These are phyloP conservation scores for Potamarius usumacintae DNA, from an alignment of 2,113 vertebrate species.

Conservation along the genomic window DNA sequence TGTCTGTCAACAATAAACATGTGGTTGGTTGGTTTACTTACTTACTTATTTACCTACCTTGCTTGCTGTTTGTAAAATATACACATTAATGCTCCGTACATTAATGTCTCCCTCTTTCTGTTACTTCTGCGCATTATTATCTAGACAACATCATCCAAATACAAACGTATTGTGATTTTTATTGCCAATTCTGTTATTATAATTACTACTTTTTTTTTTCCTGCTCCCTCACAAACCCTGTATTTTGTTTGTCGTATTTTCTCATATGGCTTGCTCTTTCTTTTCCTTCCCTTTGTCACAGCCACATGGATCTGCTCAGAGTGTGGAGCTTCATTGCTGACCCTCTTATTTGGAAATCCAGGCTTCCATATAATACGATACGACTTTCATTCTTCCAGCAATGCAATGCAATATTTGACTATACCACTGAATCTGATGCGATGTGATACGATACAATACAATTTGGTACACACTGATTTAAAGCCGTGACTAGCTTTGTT, in stretches of 20 bases:
- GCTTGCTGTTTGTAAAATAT: neutral
- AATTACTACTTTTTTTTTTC: neutral
- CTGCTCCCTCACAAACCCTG: neutral
- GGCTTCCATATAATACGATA: neutral
- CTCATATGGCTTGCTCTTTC: neutral
- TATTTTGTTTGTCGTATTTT: neutral
- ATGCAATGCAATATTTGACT: neutral
- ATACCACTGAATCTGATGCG: neutral
- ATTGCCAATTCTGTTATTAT: neutral
- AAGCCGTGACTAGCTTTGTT: neutral
- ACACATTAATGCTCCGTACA: neutral
- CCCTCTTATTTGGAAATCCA: neutral
- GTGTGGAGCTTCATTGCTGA: neutral
- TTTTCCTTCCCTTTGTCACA: neutral
- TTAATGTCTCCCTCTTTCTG: neutral
- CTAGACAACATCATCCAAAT: neutral
- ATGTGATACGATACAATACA: neutral
- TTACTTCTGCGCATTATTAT: neutral
- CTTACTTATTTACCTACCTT: neutral
- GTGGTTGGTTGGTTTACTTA: neutral
- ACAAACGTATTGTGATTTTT: neutral
- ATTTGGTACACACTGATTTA: neutral
- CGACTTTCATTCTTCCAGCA: neutral
- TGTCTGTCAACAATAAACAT: neutral
- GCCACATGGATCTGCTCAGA: neutral